Evolutionary conservation across 2,113 vertebrate species (phyloP), one percentile per base, ranked within the genome.

Genomic region (Odocoileus virginianus): DNA sequence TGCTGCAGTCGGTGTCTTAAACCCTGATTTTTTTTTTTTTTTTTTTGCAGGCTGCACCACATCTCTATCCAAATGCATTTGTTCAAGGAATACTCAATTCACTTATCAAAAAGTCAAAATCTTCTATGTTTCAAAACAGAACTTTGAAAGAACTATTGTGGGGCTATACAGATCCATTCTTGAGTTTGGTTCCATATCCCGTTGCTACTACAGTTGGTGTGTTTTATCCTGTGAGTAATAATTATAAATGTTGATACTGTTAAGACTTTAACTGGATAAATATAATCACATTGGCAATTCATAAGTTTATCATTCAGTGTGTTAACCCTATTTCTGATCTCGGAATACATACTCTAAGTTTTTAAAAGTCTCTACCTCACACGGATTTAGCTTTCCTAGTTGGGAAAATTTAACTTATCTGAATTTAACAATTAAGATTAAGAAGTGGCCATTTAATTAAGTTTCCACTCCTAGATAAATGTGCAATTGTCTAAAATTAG

Each of bases 91-190:
- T 99, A 0, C 58, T 99, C 74, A 99, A 99, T 7, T 0, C 1
- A 0, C 3, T 98, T 64, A 99, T 99, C 40, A 98, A 98, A 14
- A 0, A 10, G 0, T 99, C 97, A 88, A 99, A 99, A 0, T 98
- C 99, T 5, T 55, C 97, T 0, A 98, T 99, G 93, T 99, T 99
- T 96, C 99, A 99, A 96, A 98, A 5, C 0, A 99, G 99, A 96
- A 99, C 98, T 33, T 98, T 99, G 89, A 99, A 93, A 67, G 99
- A 99, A 90, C 1, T 99, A 7, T 96, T 99, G 43, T 99, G 99
- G 99, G 99, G 99, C 19, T 99, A 99, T 95, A 74, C 0, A 0
- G 99, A 99, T 96, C 99, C 99, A 7, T 98, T 99, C 94, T 87
- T 99, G 93, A 21, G 15, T 52, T n/a, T 90, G 40, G 12, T 99